Evolutionary conservation across 2,888 invertebrate species (phyloP).

Genomic region (Diarsia mendica): DNA sequence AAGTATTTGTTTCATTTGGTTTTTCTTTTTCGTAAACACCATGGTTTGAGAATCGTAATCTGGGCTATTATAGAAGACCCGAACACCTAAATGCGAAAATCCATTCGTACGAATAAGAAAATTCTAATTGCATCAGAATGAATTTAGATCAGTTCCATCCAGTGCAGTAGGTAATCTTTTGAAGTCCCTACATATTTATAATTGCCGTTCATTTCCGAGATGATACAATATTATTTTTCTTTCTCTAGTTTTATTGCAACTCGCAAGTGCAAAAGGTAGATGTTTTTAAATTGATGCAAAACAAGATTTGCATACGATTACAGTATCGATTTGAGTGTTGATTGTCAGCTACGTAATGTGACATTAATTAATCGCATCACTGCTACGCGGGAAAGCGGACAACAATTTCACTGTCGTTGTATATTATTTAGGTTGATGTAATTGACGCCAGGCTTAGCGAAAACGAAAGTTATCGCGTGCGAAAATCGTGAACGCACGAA

Average conservation of each 20-base stretch:
- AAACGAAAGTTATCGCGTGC: slow-evolving; percentile 59
- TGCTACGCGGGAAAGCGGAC: slow-evolving; percentile 68
- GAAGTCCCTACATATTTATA: not conserved
- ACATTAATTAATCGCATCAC: slow-evolving; percentile 64
- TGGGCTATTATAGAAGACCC: not conserved
- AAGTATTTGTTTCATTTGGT: no score
- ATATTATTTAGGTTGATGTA: slow-evolving; percentile 58
- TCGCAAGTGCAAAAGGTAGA: slow-evolving; percentile 14
- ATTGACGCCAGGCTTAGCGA: slow-evolving; percentile 40
- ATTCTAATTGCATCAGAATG: not conserved
- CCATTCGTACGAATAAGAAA: not conserved
- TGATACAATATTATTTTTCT: no score
- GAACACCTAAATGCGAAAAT: not conserved
- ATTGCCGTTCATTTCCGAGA: not conserved
- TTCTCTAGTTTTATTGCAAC: no score
- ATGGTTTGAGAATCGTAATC: not conserved
- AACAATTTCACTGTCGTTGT: slow-evolving; percentile 66
- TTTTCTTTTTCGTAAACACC: no score
- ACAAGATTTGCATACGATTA: slow-evolving; percentile 52
- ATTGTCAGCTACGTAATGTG: slow-evolving; percentile 49
- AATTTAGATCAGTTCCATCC: not conserved
- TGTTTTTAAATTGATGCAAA: slow-evolving; percentile 30
- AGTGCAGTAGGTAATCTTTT: not conserved
- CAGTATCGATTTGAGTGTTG: slow-evolving; percentile 33
- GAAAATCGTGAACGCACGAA: slow-evolving; percentile 45